phyloP scores from a whole-genome alignment of 2,113 vertebrate species.

The Hippocampus abdominalis region DNA sequence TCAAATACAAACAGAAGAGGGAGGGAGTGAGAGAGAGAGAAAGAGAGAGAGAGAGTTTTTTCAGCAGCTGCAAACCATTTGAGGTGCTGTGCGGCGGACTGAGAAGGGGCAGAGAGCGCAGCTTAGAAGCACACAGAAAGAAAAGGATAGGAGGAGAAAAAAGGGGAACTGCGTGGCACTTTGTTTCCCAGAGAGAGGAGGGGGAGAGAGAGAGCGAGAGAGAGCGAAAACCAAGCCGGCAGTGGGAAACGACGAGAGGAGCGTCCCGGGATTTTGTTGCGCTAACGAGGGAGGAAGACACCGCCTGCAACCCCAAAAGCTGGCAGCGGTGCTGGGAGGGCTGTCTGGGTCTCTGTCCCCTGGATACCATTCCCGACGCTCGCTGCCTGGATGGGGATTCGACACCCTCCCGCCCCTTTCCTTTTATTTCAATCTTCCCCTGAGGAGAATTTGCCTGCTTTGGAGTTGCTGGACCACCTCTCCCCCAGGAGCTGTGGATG shows the following conservation, averaged over 20 bases:
- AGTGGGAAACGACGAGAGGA: conserved; percentile 21
- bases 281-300: conserved; percentile 32
- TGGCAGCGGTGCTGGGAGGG: conserved; percentile 49
- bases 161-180: conserved; percentile 63
- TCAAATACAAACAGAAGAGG: conserved; percentile 80
- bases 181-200: conserved; percentile 46
- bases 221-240: conserved; percentile 22
- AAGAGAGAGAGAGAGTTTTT: conserved; percentile 73
- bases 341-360: conserved; percentile 73
- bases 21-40: conserved; percentile 33
- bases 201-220: conserved; percentile 11
- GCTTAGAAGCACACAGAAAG: conserved; percentile 32
- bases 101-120: conserved; percentile 62
- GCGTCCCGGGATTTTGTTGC: conserved; percentile 64
- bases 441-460: conserved; percentile 45
- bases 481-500: conserved; percentile 49
- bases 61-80: conserved; percentile 85
- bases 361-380: conserved; percentile 70
- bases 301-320: conserved; percentile 47
- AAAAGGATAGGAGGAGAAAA: conserved; percentile 26
- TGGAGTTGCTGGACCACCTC: conserved; percentile 43
- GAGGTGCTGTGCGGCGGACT: conserved; percentile 68
- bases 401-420: conserved; percentile 29
- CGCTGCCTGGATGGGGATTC: conserved; percentile 50
- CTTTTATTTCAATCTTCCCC: conserved; percentile 41